Conservation (phyloP, 2,113 vertebrate species). For the Calonectris borealis region DNA sequence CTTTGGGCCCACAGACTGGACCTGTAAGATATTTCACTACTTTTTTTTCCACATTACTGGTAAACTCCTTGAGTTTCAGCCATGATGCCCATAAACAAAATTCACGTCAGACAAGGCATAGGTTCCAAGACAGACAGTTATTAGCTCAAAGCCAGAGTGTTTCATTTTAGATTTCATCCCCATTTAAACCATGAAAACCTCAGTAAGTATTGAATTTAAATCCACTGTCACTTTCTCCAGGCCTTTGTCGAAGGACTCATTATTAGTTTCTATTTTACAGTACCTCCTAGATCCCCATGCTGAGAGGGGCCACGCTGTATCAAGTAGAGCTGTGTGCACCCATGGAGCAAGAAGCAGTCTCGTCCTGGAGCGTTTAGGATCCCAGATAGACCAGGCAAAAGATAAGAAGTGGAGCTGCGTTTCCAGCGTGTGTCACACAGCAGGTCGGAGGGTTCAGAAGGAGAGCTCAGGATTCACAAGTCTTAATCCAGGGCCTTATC, state of each 20-base stretch:
- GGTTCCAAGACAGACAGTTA: conserved; percentile 50
- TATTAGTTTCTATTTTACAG: conserved; percentile 25
- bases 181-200: conserved; percentile 45
- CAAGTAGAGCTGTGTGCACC: neutral
- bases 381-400: neutral
- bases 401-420: neutral
- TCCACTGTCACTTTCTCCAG: conserved; percentile 43
- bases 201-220: conserved; percentile 40
- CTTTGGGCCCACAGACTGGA: neutral
- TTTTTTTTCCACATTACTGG: neutral
- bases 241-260: conserved; percentile 19
- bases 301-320: neutral
- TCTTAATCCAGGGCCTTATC: neutral
- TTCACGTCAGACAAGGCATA: neutral
- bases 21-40: neutral
- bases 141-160: conserved; percentile 51
- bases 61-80: conserved; percentile 39
- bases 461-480: neutral
- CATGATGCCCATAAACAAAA: conserved; percentile 43
- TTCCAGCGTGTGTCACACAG: neutral
- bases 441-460: neutral
- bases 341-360: neutral
- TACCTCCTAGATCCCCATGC: neutral
- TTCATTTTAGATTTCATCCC: conserved; percentile 64
- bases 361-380: neutral